Percentiles rank a stretch among this genome's conserved stretches.
These are phyloP conservation scores for Trachythela sp. DNA, from an alignment of 64 coral and sea anemone genomes.

Conservation along the genomic window DNA sequence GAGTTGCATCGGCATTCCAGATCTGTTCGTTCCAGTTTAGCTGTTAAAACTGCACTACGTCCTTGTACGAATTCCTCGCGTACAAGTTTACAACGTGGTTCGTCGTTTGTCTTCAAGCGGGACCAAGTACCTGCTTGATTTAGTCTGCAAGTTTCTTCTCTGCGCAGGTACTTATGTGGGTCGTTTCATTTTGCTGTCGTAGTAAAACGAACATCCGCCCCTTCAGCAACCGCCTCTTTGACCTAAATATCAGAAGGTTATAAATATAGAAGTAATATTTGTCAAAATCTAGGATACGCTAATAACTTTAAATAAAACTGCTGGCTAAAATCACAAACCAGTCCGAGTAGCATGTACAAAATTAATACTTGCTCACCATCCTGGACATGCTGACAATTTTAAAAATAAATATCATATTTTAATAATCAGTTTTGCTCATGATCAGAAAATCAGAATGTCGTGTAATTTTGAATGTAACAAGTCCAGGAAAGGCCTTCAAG, in stretches of 20 bases:
- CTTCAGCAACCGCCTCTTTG: neutral
- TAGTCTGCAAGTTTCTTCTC: neutral
- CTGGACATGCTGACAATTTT: too few relatives aligned
- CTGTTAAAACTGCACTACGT: neutral
- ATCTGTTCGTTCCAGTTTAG: neutral
- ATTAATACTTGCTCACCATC: too few relatives aligned
- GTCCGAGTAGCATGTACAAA: too few relatives aligned
- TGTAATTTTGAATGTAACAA: too few relatives aligned
- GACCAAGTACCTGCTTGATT: neutral
- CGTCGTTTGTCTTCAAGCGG: neutral
- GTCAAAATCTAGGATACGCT: too few relatives aligned
- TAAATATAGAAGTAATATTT: too few relatives aligned
- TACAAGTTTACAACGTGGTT: neutral
- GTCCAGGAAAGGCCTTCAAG: too few relatives aligned
- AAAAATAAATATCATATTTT: too few relatives aligned
- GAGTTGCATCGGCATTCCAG: constrained; percentile 2
- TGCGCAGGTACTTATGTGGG: neutral
- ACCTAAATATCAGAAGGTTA: neutral
- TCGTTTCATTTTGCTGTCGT: neutral
- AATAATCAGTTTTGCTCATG: too few relatives aligned
- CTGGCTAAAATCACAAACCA: too few relatives aligned
- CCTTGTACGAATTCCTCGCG: neutral
- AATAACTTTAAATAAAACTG: too few relatives aligned
- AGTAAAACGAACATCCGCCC: neutral
- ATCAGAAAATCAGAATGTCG: too few relatives aligned